These are phyloP conservation scores for Rafetus swinhoei DNA, from an alignment of 2,113 vertebrate species.

Conservation along the genomic window DNA sequence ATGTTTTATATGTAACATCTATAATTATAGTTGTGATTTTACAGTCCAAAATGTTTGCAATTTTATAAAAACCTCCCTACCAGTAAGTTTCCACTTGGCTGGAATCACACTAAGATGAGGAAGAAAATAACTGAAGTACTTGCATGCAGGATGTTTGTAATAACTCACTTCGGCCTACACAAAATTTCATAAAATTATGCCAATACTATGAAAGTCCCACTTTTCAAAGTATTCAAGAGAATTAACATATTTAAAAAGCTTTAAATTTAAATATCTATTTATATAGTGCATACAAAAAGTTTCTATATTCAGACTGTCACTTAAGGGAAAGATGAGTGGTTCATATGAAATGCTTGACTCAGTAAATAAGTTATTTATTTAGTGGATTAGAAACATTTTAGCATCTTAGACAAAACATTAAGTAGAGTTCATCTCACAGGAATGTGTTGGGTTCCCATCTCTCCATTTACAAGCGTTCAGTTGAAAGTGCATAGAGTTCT, in stretches of 20 bases:
- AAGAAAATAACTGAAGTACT: constrained; percentile 53
- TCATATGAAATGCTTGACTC: neutral
- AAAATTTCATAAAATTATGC: constrained; percentile 6
- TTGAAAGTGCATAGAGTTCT: constrained; percentile 78
- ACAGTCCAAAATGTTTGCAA: constrained; percentile 18
- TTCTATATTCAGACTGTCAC: neutral
- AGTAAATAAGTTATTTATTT: constrained; percentile 7
- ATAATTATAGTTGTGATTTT: neutral
- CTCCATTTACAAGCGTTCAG: constrained; percentile 1
- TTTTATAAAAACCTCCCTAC: neutral
- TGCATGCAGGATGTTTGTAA: constrained; percentile 37
- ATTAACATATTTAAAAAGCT: constrained; percentile 15
- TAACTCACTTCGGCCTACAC: constrained; percentile 31
- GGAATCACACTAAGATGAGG: constrained; percentile 2
- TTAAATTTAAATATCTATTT: constrained; percentile 4
- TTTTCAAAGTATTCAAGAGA: constrained; percentile 3
- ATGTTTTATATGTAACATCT: constrained; percentile 43
- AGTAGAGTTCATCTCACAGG: constrained; percentile 18
- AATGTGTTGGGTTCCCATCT: neutral
- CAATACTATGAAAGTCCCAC: constrained; percentile 8
- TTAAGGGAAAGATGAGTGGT: constrained; percentile 8
- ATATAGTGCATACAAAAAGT: constrained; percentile 46
- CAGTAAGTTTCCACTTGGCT: neutral
- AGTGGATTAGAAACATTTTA: constrained; percentile 8
- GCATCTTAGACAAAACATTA: neutral